Evolutionary conservation across 37 sponge, comb jelly and placozoan species (phyloP).

Genomic region (Amphimedon queenslandica): DNA sequence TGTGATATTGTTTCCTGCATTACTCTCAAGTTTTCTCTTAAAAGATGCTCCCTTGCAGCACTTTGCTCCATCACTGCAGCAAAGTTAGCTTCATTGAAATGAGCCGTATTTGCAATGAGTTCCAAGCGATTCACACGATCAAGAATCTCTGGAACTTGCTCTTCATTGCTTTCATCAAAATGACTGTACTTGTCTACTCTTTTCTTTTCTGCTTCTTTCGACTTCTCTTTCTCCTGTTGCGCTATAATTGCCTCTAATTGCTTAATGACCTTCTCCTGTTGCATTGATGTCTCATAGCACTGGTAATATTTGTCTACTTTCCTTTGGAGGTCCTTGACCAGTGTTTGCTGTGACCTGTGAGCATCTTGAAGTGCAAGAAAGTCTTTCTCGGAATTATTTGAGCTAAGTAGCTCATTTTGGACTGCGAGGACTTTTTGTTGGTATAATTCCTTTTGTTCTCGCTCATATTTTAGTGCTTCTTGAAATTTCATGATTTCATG

Average conservation of each 20-base stretch:
- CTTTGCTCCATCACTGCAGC: not conserved
- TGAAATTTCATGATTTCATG: conserved; percentile 20
- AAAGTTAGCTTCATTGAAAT: not conserved
- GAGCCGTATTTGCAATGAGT: not conserved
- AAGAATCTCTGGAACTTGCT: not conserved
- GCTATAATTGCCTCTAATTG: conserved; percentile 38
- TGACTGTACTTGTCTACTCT: not conserved
- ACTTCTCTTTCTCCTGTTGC: conserved; percentile 1
- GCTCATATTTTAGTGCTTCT: not conserved
- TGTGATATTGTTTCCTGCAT: too few species aligned
- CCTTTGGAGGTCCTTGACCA: conserved; percentile 28
- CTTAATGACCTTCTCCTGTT: conserved; percentile 41
- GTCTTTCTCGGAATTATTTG: conserved; percentile 27
- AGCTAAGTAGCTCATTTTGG: conserved; percentile 20
- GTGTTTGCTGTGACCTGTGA: conserved; percentile 48
- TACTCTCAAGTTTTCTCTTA: too few species aligned
- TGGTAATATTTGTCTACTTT: conserved; percentile 51
- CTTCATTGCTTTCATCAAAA: not conserved
- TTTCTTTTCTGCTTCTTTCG: not conserved
- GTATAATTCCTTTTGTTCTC: not conserved
- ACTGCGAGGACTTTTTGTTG: conserved; percentile 29
- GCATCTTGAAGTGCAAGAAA: conserved; percentile 41
- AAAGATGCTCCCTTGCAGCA: not conserved
- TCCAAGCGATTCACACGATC: not conserved
- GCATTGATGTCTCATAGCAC: conserved; percentile 30